Conservation (phyloP, 2,888 invertebrate species). For the Gymnosoma rotundatum region DNA sequence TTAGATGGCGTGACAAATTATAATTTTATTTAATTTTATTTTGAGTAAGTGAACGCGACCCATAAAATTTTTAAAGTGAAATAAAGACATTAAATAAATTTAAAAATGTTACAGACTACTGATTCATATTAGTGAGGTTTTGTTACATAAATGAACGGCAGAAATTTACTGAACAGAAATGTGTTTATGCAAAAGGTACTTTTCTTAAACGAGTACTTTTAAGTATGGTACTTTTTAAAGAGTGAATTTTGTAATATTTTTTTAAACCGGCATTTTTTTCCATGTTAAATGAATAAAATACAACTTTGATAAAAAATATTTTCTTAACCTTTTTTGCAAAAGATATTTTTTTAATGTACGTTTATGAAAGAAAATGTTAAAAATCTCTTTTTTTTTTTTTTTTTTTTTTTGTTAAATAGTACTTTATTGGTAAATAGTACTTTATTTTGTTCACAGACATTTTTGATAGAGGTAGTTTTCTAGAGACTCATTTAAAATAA, state of each 20-base stretch:
- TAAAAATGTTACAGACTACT: neutral
- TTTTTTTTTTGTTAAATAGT: no score
- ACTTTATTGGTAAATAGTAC: no score
- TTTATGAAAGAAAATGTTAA: neutral
- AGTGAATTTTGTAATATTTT: neutral
- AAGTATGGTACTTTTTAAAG: no score
- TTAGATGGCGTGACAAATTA: constrained; percentile 47
- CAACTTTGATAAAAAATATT: no score
- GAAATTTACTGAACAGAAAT: neutral
- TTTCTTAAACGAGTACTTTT: neutral
- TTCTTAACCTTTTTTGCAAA: neutral
- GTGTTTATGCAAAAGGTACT: neutral
- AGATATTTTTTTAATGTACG: neutral
- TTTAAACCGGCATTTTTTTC: neutral
- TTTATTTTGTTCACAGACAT: no score
- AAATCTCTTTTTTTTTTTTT: no score
- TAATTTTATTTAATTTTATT: constrained; percentile 40
- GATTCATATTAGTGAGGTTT: neutral
- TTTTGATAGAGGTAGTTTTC: no score
- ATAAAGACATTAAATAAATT: neutral
- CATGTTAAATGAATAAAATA: no score
- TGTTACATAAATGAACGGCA: neutral
- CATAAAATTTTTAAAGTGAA: neutral
- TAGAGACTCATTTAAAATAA: no score
- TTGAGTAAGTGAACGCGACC: constrained; percentile 4